These are phyloP conservation scores for Circaetus cinerascens DNA, from an alignment of 2,113 vertebrate species.

Conservation along the genomic window DNA sequence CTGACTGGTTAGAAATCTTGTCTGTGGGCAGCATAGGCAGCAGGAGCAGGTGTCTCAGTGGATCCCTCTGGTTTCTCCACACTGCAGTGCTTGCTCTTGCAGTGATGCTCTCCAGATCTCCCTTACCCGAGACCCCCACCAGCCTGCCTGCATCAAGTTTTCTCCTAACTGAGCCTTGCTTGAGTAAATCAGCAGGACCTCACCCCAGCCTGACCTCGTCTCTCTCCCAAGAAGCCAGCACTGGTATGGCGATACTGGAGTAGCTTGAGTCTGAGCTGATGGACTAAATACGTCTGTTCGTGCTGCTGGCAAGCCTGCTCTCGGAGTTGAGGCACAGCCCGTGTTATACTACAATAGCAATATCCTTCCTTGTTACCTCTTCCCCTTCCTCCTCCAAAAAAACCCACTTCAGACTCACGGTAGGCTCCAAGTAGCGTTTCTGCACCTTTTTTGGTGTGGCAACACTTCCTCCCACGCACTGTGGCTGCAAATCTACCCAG, in stretches of 20 bases:
- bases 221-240: background rate
- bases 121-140: background rate
- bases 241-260: background rate
- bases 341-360: background rate
- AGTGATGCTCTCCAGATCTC: background rate
- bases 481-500: background rate
- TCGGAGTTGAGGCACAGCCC: background rate
- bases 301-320: background rate
- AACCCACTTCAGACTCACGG: background rate
- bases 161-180: background rate
- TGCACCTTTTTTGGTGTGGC: background rate
- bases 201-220: background rate
- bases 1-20: background rate
- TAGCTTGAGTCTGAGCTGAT: background rate
- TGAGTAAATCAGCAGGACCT: background rate
- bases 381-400: background rate
- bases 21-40: background rate
- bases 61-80: background rate
- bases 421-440: background rate
- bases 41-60: background rate
- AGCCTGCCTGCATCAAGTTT: background rate
- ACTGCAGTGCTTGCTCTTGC: background rate
- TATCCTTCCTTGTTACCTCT: background rate
- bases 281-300: accelerated
- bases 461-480: background rate